Conservation (phyloP, 2,797 vertebrate genomes). For the Mergus octosetaceus region DNA sequence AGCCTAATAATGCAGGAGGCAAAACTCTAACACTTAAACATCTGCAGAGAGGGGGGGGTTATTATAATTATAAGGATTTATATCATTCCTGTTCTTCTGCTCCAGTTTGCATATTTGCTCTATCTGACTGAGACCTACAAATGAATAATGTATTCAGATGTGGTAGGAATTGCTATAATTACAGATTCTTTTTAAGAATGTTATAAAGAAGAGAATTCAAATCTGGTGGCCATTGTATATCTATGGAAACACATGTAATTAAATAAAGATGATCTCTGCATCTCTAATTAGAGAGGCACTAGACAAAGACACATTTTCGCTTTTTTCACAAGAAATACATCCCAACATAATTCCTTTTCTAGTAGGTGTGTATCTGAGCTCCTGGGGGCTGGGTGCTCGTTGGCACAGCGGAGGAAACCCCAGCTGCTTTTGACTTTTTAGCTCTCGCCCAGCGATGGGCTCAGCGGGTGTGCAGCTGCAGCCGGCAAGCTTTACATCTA, state of each 20-base stretch:
- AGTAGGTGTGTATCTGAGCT: neutral
- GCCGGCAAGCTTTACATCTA: neutral
- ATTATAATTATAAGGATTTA: conserved; percentile 62
- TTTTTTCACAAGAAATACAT: neutral
- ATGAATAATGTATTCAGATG: conserved; percentile 46
- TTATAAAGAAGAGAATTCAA: neutral
- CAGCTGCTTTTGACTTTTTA: neutral
- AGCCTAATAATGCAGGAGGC: conserved; percentile 35
- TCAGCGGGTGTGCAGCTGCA: neutral
- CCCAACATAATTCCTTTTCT: neutral
- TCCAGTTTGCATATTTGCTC: conserved; percentile 28
- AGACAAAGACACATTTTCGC: neutral
- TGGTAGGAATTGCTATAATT: conserved; percentile 23
- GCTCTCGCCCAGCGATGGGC: neutral
- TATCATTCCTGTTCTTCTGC: conserved; percentile 16
- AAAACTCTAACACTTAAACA: conserved; percentile 36
- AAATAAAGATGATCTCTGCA: conserved; percentile 47
- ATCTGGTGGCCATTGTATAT: neutral
- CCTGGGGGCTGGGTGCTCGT: neutral
- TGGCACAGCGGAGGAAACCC: neutral
- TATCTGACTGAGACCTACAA: neutral
- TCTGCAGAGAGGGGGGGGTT: conserved; percentile 17
- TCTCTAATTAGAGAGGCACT: neutral
- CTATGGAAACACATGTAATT: neutral
- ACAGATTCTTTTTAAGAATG: neutral